phyloP scores from a whole-genome alignment of 2,888 invertebrate genomes.

The Dolomedes plantarius region DNA sequence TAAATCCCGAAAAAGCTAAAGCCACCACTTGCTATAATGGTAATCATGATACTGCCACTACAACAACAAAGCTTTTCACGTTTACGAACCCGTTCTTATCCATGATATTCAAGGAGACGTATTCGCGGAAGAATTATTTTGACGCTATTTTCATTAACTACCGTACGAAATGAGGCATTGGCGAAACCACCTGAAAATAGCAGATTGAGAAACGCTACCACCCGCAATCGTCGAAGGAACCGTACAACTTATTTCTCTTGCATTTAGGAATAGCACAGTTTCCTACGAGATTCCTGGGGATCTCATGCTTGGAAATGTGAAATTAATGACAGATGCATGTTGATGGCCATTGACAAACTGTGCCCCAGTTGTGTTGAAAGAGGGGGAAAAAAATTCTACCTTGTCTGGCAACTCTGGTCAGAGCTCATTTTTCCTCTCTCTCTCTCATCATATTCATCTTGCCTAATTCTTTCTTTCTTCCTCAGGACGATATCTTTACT shows the following conservation, averaged over 20 bases:
- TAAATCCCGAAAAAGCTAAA: too few relatives aligned
- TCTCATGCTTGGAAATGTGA: neutral
- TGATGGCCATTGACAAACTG: neutral
- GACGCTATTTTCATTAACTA: too few relatives aligned
- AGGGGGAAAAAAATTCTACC: neutral
- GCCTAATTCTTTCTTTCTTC: too few relatives aligned
- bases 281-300: neutral
- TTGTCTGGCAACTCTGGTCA: neutral
- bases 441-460: neutral
- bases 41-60: too few relatives aligned
- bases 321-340: neutral
- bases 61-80: too few relatives aligned
- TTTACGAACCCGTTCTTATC: too few relatives aligned
- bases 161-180: neutral
- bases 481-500: too few relatives aligned
- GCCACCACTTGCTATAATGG: too few relatives aligned
- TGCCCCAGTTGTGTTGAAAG: neutral
- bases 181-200: neutral
- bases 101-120: too few relatives aligned
- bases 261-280: neutral
- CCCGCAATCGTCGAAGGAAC: neutral
- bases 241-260: neutral
- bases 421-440: too few relatives aligned
- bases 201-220: too few relatives aligned
- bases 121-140: too few relatives aligned